These are phyloP conservation scores for Drosophila teissieri DNA, from an alignment of 1,140 invertebrate genomes.

Conservation along the genomic window DNA sequence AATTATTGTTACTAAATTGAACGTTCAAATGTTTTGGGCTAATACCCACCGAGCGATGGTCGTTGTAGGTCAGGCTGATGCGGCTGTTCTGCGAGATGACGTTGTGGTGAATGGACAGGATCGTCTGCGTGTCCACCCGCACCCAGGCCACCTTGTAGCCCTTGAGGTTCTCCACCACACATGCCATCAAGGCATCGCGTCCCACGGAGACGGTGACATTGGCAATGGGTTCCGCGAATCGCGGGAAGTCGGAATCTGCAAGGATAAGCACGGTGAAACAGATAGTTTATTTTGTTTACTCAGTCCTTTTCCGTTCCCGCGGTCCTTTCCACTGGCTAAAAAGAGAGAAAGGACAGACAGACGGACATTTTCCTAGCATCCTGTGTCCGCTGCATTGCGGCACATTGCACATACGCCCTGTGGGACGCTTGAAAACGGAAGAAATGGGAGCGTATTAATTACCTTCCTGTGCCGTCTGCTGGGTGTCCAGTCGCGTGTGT, in stretches of 20 bases:
- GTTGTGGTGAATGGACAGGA: slow-evolving; percentile 94
- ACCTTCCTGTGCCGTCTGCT: slow-evolving; percentile 77
- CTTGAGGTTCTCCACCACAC: slow-evolving; percentile 95
- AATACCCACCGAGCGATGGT: slow-evolving; percentile 88
- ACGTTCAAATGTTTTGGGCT: background rate
- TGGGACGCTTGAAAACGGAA: slow-evolving; percentile 31
- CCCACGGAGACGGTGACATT: slow-evolving; percentile 97
- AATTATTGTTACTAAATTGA: background rate
- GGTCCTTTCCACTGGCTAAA: background rate
- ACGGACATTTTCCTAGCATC: slow-evolving; percentile 24
- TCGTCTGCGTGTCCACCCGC: slow-evolving; percentile 95
- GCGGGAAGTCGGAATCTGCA: slow-evolving; percentile 88
- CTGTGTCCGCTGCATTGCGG: slow-evolving; percentile 37
- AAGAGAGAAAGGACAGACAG: slow-evolving; percentile 16
- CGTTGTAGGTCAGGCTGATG: slow-evolving; percentile 93
- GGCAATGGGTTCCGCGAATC: slow-evolving; percentile 94
- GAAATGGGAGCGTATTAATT: slow-evolving; percentile 60
- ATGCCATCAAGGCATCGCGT: slow-evolving; percentile 95
- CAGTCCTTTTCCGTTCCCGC: slow-evolving; percentile 31
- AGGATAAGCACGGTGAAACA: slow-evolving; percentile 4
- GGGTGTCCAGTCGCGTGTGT: slow-evolving; percentile 69
- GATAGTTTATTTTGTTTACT: background rate
- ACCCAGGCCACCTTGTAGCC: slow-evolving; percentile 97
- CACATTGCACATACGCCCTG: slow-evolving; percentile 61
- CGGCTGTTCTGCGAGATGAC: slow-evolving; percentile 95